phyloP scores from a whole-genome alignment of 2,797 vertebrate genomes.

The Sebastes cheni region DNA sequence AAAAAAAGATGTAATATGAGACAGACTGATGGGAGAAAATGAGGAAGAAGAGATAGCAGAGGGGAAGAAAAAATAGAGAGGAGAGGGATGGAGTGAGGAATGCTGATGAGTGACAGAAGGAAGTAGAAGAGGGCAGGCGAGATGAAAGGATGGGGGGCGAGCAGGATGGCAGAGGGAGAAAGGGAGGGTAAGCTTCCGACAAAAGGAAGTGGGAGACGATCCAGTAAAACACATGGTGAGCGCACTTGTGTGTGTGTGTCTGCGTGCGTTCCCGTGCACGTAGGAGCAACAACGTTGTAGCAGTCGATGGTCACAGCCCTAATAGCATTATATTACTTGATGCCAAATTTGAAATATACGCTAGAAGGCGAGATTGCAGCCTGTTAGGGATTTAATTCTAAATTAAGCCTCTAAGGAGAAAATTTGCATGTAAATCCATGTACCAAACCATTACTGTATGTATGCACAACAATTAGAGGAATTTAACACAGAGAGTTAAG shows the following conservation, averaged over 20 bases:
- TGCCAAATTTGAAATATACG: conserved; percentile 63
- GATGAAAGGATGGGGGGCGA: conserved; percentile 55
- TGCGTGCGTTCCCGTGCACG: not conserved
- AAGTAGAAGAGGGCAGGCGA: conserved; percentile 46
- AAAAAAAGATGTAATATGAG: not conserved
- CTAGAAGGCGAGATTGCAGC: conserved; percentile 53
- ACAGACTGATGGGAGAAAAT: not conserved
- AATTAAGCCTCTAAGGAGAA: conserved; percentile 61
- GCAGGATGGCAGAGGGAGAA: conserved; percentile 60
- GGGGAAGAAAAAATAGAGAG: not conserved
- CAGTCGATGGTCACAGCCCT: conserved; percentile 64
- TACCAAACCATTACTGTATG: conserved; percentile 42
- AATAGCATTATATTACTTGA: conserved; percentile 64
- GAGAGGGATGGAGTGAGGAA: not conserved
- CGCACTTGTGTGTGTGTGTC: conserved; percentile 25
- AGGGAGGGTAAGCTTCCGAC: conserved; percentile 76
- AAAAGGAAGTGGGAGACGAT: conserved; percentile 78
- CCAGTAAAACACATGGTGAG: conserved; percentile 75
- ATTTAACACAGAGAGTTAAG: conserved; percentile 43
- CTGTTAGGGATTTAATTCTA: conserved; percentile 69
- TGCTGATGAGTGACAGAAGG: conserved; percentile 42
- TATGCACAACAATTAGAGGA: conserved; percentile 56
- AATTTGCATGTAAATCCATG: conserved; percentile 68
- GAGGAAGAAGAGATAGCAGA: not conserved
- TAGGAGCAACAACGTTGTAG: conserved; percentile 38